Base-by-base conservation (phyloP, 2,113 vertebrate genomes). In the Indri indri region DNA sequence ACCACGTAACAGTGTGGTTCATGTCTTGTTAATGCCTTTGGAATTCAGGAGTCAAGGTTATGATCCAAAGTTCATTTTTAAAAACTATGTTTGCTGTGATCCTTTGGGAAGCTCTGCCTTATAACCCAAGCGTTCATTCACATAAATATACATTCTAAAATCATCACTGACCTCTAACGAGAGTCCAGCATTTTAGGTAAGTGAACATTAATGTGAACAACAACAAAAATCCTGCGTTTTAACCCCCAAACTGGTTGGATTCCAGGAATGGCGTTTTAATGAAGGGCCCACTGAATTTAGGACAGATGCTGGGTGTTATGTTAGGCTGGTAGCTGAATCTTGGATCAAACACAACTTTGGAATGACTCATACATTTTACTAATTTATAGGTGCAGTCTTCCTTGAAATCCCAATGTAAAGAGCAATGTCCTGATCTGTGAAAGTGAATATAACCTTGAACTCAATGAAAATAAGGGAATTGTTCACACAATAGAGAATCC, bases 291-390 rank as follows among this genome's bases (percentile, higher is more conserved):
- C 25, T 45, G 95, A 40, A 5, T 95, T 98, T 97, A 97, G 96
- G 98, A 98, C 97, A 98, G 98, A 98, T 98, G 98, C 98, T 85
- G 5, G 95, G 96, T 95, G 96, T 98, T 98, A 97, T 90, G 96
- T 97, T 96, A 97, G 96, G 95, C 95, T 98, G 96, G 92, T 96
- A 98, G 97, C 96, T 96, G 97, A 61, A 8, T 98, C 98, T 97
- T 98, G 98, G 98, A 98, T 98, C 96, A 97, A 98, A 97, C 90
- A 76, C 94, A 95, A 97, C 8, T 20, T 97, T 97, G 98, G 82
- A 96, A 98, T 98, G 98, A 99, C 97, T 98, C 98, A 99, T 70
- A 92, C 96, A 97, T 98, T 98, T 98, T 98, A 99, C 98, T 99
- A 98, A 99, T 98, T 99, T 98, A 98, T 98, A 98, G 98, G 92